Evolutionary conservation across 2,797 vertebrate species (phyloP).

Genomic region (Chromobotia macracanthus): DNA sequence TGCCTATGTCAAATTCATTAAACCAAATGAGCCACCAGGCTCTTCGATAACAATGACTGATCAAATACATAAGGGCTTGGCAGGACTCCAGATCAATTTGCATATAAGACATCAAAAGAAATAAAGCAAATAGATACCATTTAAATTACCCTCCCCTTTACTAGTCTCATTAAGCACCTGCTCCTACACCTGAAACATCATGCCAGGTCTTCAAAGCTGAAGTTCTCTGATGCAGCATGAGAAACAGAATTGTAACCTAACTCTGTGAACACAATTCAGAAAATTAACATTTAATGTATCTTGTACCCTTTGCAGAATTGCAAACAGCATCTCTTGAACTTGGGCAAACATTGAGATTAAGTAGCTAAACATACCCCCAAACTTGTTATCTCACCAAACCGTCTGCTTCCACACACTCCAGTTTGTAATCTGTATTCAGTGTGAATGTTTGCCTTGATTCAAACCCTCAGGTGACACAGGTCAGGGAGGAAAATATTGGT

Average conservation of each 20-base stretch:
- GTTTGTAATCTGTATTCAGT: constrained; percentile 31
- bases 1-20: constrained; percentile 40
- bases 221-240: not conserved
- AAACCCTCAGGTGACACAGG: constrained; percentile 26
- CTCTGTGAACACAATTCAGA: not conserved
- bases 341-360: constrained; percentile 18
- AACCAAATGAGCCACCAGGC: constrained; percentile 27
- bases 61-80: constrained; percentile 31
- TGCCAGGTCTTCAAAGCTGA: not conserved
- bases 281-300: not conserved
- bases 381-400: constrained; percentile 12
- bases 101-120: constrained; percentile 30
- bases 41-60: constrained; percentile 21
- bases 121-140: not conserved
- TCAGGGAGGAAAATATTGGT: not conserved
- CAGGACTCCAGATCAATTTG: constrained; percentile 15
- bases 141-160: not conserved
- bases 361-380: constrained; percentile 15
- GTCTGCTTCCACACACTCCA: not conserved
- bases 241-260: not conserved
- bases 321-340: not conserved
- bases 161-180: constrained; percentile 1
- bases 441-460: constrained; percentile 1
- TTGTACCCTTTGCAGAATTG: not conserved
- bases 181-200: not conserved